A percentile compares a stretch with the other conserved stretches of the same genome.
Conservation (phyloP, 1,140 invertebrate genomes). For the Drosophila tristis region DNA sequence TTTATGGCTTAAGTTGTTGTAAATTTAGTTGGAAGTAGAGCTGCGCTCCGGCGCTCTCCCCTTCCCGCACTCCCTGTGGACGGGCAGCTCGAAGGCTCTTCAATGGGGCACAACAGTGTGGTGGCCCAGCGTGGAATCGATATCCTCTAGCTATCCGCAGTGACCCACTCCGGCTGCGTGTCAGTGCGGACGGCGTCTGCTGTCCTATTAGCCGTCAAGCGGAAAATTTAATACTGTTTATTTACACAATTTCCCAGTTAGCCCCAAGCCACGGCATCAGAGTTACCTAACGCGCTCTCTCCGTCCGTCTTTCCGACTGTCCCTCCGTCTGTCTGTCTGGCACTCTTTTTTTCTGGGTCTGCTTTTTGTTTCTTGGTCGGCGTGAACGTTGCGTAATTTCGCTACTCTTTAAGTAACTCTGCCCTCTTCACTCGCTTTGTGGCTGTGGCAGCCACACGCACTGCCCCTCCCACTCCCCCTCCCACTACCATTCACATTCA, state of each 20-base stretch:
- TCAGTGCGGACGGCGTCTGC: slow-evolving; percentile 37
- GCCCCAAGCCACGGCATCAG: neutral
- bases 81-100: slow-evolving; percentile 32
- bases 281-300: slow-evolving; percentile 20
- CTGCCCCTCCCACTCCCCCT: slow-evolving; percentile 5
- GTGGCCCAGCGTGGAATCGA: slow-evolving; percentile 57
- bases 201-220: slow-evolving; percentile 68
- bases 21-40: slow-evolving; percentile 63
- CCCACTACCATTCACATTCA: slow-evolving; percentile 45
- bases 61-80: slow-evolving; percentile 9
- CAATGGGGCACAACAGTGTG: neutral
- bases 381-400: slow-evolving; percentile 57
- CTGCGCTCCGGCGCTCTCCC: slow-evolving; percentile 30
- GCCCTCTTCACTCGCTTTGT: neutral
- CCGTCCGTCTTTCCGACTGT: neutral
- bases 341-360: neutral
- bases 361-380: slow-evolving; percentile 9
- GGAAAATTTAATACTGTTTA: slow-evolving; percentile 78
- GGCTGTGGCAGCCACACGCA: slow-evolving; percentile 27
- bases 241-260: slow-evolving; percentile 63
- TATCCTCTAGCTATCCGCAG: slow-evolving; percentile 42
- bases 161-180: slow-evolving; percentile 51
- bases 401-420: slow-evolving; percentile 35
- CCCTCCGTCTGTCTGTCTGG: neutral
- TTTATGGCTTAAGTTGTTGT: slow-evolving; percentile 76